Conservation (phyloP, 2,113 vertebrate species). For the Campylomormyrus numenius region DNA sequence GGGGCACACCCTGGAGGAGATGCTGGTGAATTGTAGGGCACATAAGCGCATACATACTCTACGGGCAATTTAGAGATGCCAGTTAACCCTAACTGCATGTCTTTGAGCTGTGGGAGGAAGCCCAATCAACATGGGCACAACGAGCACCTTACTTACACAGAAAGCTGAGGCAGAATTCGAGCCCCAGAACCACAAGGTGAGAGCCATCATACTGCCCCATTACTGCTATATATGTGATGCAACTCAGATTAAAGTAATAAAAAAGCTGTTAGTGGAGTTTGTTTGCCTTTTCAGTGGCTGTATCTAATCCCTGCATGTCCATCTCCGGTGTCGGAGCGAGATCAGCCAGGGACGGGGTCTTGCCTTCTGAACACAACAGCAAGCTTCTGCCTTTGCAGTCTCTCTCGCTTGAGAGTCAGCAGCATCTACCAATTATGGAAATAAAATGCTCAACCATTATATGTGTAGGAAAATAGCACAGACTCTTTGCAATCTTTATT, state of each 20-base stretch:
- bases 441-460: no score
- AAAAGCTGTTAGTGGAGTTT: background rate
- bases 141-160: background rate
- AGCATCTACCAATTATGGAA: no score
- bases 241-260: background rate
- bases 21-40: background rate
- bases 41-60: background rate
- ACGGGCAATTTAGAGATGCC: background rate
- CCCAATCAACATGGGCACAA: background rate
- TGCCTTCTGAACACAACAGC: background rate
- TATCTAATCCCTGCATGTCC: background rate
- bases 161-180: background rate
- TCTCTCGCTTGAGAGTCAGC: background rate
- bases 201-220: background rate
- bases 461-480: background rate
- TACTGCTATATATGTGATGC: background rate
- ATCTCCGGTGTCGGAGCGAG: background rate
- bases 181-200: background rate
- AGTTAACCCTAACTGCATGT: background rate
- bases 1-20: background rate
- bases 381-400: background rate
- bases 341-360: background rate
- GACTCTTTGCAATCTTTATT: slow-evolving; percentile 21
- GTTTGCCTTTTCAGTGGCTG: background rate
- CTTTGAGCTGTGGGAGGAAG: background rate